Conservation (phyloP, 2,797 vertebrate species). For the Tauraco hartlaubi region DNA sequence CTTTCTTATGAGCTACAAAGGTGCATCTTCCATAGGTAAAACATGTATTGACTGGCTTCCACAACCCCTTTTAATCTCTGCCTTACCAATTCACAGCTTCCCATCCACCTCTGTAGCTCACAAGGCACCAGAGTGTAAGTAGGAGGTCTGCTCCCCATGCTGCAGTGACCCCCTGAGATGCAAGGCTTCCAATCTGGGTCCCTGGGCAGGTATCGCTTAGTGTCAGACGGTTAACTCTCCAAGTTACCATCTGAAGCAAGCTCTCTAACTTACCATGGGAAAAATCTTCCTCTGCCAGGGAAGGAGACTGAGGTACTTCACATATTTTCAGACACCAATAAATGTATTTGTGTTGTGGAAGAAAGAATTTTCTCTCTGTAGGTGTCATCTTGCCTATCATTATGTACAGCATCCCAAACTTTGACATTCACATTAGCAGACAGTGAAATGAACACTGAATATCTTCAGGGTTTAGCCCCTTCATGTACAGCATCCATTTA, state of each 20-base stretch:
- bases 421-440: neutral
- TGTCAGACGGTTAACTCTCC: neutral
- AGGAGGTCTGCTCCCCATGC: neutral
- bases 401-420: neutral
- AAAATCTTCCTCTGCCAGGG: neutral
- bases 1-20: neutral
- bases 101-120: neutral
- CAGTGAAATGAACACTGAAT: neutral
- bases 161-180: neutral
- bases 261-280: neutral
- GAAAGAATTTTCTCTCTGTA: neutral
- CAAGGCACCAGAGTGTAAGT: neutral
- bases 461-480: neutral
- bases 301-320: neutral
- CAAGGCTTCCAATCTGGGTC: neutral
- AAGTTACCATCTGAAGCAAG: neutral
- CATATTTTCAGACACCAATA: neutral
- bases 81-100: neutral
- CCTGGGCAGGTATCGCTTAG: neutral
- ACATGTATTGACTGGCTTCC: neutral
- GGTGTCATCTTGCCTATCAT: neutral
- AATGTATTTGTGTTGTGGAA: neutral
- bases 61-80: neutral
- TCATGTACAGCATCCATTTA: neutral
- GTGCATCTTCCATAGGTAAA: neutral